Percentiles rank a stretch among this genome's conserved stretches.
Conservation (phyloP, 2,888 invertebrate species). For the Thecophora atra region DNA sequence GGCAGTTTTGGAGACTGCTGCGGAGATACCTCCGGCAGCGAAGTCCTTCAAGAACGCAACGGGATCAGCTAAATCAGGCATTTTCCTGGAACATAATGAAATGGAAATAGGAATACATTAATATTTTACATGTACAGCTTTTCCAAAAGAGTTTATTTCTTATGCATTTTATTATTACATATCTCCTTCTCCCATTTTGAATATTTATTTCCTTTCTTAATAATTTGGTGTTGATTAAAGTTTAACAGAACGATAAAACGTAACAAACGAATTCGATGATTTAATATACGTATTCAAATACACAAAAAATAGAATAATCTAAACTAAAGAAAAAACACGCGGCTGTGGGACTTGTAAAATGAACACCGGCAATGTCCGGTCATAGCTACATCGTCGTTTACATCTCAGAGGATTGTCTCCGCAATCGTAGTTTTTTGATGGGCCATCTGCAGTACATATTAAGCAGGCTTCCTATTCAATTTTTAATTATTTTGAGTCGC, state of each 20-base stretch:
- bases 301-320: too few relatives aligned
- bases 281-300: too few relatives aligned
- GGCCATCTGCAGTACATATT: too few relatives aligned
- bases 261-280: background rate
- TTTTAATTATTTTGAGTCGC: too few relatives aligned
- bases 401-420: too few relatives aligned
- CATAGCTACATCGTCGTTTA: too few relatives aligned
- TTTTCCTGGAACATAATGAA: slow-evolving; percentile 61
- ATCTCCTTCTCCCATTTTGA: slow-evolving; percentile 25
- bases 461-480: too few relatives aligned
- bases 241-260: background rate
- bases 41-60: slow-evolving; percentile 90
- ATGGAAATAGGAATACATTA: background rate
- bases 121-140: background rate
- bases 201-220: background rate
- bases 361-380: too few relatives aligned
- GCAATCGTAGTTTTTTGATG: too few relatives aligned
- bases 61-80: slow-evolving; percentile 72
- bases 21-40: slow-evolving; percentile 89
- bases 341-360: too few relatives aligned
- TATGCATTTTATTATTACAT: slow-evolving; percentile 8
- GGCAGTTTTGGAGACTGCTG: slow-evolving; percentile 92
- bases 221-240: background rate
- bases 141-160: background rate
- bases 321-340: too few relatives aligned